phyloP scores from a whole-genome alignment of 2,113 vertebrate species.

The Nyctereutes procyonoides region DNA sequence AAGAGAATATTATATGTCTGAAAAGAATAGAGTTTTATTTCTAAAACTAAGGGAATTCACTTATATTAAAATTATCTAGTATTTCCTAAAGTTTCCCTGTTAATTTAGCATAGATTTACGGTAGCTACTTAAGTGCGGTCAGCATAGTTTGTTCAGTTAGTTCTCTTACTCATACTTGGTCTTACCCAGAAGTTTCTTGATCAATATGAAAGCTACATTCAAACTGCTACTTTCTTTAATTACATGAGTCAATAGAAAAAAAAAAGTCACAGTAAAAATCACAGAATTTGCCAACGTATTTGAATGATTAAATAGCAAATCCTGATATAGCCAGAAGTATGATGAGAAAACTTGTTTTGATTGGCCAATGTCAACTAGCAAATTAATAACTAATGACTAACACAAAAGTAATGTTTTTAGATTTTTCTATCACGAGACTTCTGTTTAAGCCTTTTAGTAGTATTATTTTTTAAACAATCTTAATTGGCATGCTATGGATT shows the following conservation, averaged over 20 bases:
- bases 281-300: background rate
- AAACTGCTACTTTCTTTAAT: conserved; percentile 1
- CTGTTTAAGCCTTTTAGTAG: background rate
- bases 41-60: background rate
- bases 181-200: background rate
- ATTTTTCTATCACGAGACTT: background rate
- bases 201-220: background rate
- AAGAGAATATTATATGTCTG: background rate
- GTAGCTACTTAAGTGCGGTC: background rate
- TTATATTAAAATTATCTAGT: background rate
- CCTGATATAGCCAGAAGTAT: background rate
- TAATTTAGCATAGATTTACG: background rate
- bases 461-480: background rate
- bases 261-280: background rate
- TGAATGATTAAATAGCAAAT: background rate
- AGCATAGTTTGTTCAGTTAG: background rate
- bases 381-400: conserved; percentile 25
- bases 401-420: background rate
- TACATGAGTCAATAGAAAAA: background rate
- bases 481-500: background rate
- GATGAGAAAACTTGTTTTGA: background rate
- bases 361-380: background rate
- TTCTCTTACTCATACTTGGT: background rate
- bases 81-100: background rate
- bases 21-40: background rate